Evolutionary conservation across 1,140 invertebrate genomes (phyloP).

Genomic region (Drosophila virilis): DNA sequence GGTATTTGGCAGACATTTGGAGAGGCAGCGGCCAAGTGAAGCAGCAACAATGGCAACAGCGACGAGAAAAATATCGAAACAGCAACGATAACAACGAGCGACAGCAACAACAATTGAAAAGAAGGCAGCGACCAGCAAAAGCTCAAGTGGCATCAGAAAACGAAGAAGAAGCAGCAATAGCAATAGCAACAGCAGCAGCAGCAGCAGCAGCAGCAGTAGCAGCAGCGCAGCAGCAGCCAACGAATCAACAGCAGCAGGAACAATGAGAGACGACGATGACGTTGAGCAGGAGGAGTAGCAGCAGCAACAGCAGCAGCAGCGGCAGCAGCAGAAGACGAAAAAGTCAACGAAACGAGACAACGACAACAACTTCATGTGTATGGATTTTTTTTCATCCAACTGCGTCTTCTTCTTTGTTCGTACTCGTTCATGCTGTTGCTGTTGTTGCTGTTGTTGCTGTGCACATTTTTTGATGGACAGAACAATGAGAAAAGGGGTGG

Average conservation of each 20-base stretch:
- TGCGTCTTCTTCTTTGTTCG: conserved; percentile 41
- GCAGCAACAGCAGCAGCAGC: conserved; percentile 22
- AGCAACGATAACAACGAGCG: conserved; percentile 55
- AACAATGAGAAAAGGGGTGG: conserved; percentile 83
- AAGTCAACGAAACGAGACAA: conserved; percentile 65
- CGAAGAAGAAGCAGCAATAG: conserved; percentile 29
- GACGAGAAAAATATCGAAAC: conserved; percentile 54
- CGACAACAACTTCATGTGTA: conserved; percentile 58
- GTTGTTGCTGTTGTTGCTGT: conserved; percentile 28
- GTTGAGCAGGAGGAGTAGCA: conserved; percentile 48
- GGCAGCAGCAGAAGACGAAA: conserved; percentile 54
- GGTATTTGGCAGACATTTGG: conserved; percentile 55
- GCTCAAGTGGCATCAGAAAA: conserved; percentile 44
- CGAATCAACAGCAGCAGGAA: conserved; percentile 63
- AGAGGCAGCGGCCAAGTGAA: conserved; percentile 3
- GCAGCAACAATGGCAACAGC: conserved; percentile 37
- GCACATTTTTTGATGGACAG: conserved; percentile 77
- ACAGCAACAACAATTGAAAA: conserved; percentile 57
- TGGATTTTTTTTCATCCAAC: conserved; percentile 27
- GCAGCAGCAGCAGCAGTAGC: conserved; percentile 12
- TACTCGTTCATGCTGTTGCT: conserved; percentile 24
- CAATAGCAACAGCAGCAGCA: neutral
- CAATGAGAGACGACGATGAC: conserved; percentile 60
- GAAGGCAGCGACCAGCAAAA: conserved; percentile 50
- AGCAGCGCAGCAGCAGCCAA: conserved; percentile 29